These are phyloP conservation scores for Ophioninae sp. DNA, from an alignment of 2,888 invertebrate genomes.

Conservation along the genomic window DNA sequence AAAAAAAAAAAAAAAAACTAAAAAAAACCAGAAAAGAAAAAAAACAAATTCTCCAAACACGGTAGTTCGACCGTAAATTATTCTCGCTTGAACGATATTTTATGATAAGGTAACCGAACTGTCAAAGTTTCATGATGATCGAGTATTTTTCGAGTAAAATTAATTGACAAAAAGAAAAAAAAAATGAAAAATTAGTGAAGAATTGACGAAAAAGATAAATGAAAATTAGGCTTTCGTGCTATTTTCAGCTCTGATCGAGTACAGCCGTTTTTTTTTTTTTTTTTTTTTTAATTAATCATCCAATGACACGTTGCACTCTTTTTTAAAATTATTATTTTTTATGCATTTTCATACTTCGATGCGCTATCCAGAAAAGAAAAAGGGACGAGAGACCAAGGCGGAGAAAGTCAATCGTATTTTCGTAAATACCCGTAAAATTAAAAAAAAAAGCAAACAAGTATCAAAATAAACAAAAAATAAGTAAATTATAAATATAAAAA, in stretches of 20 bases:
- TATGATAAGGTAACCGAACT: no score
- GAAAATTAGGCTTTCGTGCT: no score
- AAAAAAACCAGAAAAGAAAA: neutral
- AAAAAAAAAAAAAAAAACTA: neutral
- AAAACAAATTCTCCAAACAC: neutral
- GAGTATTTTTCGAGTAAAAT: no score
- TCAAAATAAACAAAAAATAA: neutral
- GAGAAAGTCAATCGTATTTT: neutral
- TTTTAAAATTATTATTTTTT: neutral
- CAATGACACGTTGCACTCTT: no score
- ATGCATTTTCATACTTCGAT: neutral
- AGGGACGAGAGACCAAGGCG: neutral
- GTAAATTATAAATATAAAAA: neutral
- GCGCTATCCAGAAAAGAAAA: neutral
- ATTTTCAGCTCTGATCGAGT: slow-evolving; percentile 1
- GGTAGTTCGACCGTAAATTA: neutral
- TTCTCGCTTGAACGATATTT: no score
- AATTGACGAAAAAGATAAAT: no score
- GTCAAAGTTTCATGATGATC: no score
- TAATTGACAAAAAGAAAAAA: no score
- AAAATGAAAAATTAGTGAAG: no score
- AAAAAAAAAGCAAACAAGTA: no score
- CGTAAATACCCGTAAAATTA: neutral
- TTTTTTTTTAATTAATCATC: no score
- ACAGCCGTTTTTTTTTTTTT: neutral